Base-by-base conservation (phyloP, 2,888 invertebrate species). In the Oscheius myriophilus region DNA sequence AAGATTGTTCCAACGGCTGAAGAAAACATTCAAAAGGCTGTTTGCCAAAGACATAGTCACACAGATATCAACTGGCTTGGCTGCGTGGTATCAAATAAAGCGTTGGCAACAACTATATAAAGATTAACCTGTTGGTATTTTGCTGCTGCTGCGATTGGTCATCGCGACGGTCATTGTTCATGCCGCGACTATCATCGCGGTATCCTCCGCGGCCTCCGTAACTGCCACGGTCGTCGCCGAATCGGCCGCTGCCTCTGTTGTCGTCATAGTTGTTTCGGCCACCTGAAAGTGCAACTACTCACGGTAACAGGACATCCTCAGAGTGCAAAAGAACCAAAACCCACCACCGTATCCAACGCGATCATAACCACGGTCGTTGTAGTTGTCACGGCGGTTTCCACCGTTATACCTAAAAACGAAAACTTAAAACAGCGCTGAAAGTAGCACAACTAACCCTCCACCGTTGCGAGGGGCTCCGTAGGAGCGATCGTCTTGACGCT, bases 131-230 rank as follows among this genome's bases (percentile, higher is more conserved):
- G 9, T 54, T 23, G n/a, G n/a, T n/a, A n/a, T n/a, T n/a, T n/a
- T n/a, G n/a, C 53, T 54, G 53, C 12, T 23, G 59, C 1, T 18
- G 42, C 42, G 11, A 18, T 18, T 46, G 33, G 11, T 54, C 65
- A 49, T 45, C 63, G 33, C 43, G 67, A 57, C 21, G 46, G 21
- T 49, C n/a, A n/a, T n/a, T n/a, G n/a, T n/a, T n/a, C n/a, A n/a
- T 53, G 18, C 66, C 67, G 9, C 64, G 18, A n/a, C 61, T 39
- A 18, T 42, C 61, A n/a, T 61, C 61, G 21, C 45, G 51, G 21
- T 23, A 33, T 23, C 59, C 23, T 39, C 45, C 69, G 41, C 69
- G 57, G 46, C 67, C 72, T 62, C 55, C 70, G 57, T 73, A 76
- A 33, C 67, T 59, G 45, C 49, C 69, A 46, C 72, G 65, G 26